Evolutionary conservation across 1,140 invertebrate species (phyloP).

Genomic region (Andrena cerasifolii): DNA sequence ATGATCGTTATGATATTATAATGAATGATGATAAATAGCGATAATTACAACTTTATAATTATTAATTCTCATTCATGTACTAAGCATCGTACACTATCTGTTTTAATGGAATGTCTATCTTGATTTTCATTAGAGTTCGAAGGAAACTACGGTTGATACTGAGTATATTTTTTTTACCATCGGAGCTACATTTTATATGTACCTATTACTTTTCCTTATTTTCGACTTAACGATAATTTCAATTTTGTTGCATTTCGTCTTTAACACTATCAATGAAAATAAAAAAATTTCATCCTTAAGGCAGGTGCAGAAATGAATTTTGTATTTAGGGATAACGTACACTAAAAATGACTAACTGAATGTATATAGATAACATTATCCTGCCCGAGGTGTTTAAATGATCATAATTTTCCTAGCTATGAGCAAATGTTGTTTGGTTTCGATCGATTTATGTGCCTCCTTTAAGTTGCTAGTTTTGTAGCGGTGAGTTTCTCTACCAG

Average conservation of each 20-base stretch:
- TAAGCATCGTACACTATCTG: conserved; percentile 53
- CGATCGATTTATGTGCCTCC: conserved; percentile 42
- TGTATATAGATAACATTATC: conserved; percentile 41
- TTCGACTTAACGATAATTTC: conserved; percentile 34
- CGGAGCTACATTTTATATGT: conserved; percentile 37
- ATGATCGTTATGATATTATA: conserved; percentile 54
- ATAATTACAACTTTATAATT: conserved; percentile 57
- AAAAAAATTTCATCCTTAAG: conserved; percentile 15
- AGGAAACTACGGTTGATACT: conserved; percentile 44
- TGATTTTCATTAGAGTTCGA: conserved; percentile 40
- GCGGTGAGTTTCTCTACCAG: conserved; percentile 73
- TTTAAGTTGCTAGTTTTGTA: conserved; percentile 66
- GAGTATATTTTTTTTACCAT: conserved; percentile 52
- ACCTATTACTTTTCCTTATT: conserved; percentile 29
- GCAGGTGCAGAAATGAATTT: conserved; percentile 2
- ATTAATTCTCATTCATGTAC: conserved; percentile 48
- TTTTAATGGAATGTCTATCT: conserved; percentile 52
- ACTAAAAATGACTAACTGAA: conserved; percentile 22
- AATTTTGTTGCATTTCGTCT: conserved; percentile 14
- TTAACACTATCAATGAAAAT: neutral
- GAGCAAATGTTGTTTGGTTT: conserved; percentile 59
- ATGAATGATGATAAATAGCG: conserved; percentile 58
- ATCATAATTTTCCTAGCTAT: conserved; percentile 60
- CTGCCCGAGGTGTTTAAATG: conserved; percentile 34
- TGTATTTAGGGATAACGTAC: conserved; percentile 30